phyloP scores from a whole-genome alignment of 2,113 vertebrate genomes.

The Oceanodroma tethys region DNA sequence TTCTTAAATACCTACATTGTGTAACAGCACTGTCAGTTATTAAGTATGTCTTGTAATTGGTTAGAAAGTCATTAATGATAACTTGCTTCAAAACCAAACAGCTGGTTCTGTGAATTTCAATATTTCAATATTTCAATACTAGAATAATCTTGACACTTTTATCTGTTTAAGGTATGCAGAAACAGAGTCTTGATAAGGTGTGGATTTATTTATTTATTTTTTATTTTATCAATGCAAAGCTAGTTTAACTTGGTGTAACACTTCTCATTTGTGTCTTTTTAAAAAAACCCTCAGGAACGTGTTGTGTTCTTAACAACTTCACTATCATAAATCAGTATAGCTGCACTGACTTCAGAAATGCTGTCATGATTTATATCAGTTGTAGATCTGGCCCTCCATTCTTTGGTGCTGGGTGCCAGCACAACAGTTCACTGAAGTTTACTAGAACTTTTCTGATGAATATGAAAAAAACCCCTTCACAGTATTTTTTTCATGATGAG shows the following conservation, averaged over 20 bases:
- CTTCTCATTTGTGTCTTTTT: not conserved
- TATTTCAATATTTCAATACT: not conserved
- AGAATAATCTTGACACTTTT: not conserved
- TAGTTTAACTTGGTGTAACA: not conserved
- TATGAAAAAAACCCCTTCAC: accelerated
- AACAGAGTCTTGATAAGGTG: not conserved
- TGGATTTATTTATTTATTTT: not conserved
- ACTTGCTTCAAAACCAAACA: not conserved
- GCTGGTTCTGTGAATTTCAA: not conserved
- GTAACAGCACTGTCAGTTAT: not conserved
- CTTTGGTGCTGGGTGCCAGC: not conserved
- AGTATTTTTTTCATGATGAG: accelerated
- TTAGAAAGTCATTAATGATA: not conserved
- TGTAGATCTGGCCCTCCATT: not conserved
- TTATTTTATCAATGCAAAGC: not conserved
- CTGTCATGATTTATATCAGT: not conserved
- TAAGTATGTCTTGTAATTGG: not conserved
- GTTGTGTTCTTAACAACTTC: not conserved
- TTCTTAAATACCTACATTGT: not conserved
- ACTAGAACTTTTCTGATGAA: not conserved
- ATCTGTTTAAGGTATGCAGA: not conserved
- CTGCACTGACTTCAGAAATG: not conserved
- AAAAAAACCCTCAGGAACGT: accelerated
- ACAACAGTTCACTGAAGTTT: not conserved
- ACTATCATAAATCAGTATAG: not conserved